A percentile compares a stretch with the other conserved stretches of the same genome.
Evolutionary conservation across 2,888 invertebrate species (phyloP).

Genomic region (Dasysyrphus albostriatus): DNA sequence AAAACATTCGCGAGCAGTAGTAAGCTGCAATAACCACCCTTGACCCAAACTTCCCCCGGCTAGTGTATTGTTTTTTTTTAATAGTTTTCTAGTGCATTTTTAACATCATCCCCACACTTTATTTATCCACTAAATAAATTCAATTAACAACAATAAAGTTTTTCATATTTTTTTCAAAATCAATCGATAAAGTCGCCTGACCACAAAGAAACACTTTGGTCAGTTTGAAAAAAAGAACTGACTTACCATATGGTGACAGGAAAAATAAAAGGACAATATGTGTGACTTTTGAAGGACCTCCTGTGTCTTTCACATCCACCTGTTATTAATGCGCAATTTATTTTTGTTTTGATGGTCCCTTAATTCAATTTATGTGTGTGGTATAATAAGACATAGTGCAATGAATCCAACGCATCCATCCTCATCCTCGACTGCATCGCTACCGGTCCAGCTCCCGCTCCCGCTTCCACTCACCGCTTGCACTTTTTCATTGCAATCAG

Average conservation of each 20-base stretch:
- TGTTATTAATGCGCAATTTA: constrained; percentile 22
- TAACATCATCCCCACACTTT: background rate
- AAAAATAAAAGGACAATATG: constrained; percentile 29
- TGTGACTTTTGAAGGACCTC: constrained; percentile 29
- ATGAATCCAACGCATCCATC: constrained; percentile 64
- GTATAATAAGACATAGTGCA: constrained; percentile 51
- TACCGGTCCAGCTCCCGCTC: constrained; percentile 23
- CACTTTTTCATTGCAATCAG: constrained; percentile 50
- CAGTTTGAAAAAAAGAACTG: constrained; percentile 16
- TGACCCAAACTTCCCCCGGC: background rate
- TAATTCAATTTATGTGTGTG: constrained; percentile 20
- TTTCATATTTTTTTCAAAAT: constrained; percentile 11
- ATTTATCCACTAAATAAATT: too few relatives aligned
- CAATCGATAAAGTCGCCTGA: constrained; percentile 50
- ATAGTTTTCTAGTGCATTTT: constrained; percentile 17
- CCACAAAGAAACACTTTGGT: constrained; percentile 14
- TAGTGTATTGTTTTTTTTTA: background rate
- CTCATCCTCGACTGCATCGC: constrained; percentile 19
- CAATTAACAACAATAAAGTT: too few relatives aligned
- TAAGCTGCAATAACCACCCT: constrained; percentile 19
- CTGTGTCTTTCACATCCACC: background rate
- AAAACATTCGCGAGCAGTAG: constrained; percentile 22
- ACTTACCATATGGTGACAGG: constrained; percentile 57
- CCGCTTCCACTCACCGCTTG: constrained; percentile 32
- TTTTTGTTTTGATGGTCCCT: constrained; percentile 30